phyloP scores from a whole-genome alignment of 2,113 vertebrate species.

The Emydocephalus ijimae region DNA sequence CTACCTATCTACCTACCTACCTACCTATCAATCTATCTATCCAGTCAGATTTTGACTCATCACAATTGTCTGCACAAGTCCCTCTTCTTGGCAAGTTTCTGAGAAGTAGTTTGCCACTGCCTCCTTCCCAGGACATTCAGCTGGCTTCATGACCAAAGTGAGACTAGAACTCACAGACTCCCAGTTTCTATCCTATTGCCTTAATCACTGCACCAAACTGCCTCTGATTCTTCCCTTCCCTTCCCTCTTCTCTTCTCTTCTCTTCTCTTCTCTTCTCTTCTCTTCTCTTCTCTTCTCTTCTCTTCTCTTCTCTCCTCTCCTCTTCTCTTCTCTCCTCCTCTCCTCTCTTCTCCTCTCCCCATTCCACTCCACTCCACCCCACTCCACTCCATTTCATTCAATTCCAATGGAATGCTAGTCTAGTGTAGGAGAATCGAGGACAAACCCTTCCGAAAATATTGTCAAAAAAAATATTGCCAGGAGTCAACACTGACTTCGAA shows the following conservation, averaged over 20 bases:
- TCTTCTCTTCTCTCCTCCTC: too few relatives aligned
- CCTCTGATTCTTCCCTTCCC: background rate
- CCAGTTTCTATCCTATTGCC: background rate
- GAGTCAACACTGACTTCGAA: background rate
- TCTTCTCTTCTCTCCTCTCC: too few relatives aligned
- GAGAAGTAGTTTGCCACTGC: background rate
- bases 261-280: too few relatives aligned
- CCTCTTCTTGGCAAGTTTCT: background rate
- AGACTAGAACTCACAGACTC: background rate
- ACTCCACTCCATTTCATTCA: background rate
- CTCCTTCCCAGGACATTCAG: background rate
- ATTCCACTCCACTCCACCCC: too few relatives aligned
- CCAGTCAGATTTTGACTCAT: background rate
- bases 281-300: too few relatives aligned
- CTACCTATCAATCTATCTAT: background rate
- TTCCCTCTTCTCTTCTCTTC: too few relatives aligned
- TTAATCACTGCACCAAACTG: background rate
- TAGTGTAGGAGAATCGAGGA: background rate
- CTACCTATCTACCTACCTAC: background rate
- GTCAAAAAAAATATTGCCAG: background rate
- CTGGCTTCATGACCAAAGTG: background rate
- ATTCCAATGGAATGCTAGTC: background rate
- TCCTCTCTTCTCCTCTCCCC: too few relatives aligned
- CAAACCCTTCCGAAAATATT: background rate
- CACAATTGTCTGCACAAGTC: background rate